These are phyloP conservation scores for Tachina lurida DNA, from an alignment of 2,888 invertebrate genomes.

Conservation along the genomic window DNA sequence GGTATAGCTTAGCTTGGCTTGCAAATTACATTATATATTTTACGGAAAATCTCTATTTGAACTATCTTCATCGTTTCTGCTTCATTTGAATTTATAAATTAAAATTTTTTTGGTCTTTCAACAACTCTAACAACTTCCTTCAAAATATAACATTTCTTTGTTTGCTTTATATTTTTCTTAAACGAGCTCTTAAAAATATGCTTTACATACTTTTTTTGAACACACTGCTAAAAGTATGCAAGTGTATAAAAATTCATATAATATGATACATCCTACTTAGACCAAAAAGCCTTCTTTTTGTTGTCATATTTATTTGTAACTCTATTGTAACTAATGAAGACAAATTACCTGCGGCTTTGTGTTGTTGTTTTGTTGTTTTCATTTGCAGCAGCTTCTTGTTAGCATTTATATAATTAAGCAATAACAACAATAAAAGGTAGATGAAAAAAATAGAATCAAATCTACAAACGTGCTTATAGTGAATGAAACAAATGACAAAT, in stretches of 20 bases:
- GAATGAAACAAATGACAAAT: conserved; percentile 61
- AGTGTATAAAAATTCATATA: conserved; percentile 30
- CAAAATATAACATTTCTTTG: not conserved
- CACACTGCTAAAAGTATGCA: conserved; percentile 43
- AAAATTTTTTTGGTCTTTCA: not conserved
- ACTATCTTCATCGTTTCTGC: not conserved
- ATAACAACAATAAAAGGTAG: conserved; percentile 38
- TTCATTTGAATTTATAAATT: not conserved
- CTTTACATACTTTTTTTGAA: conserved; percentile 10
- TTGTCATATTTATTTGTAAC: conserved; percentile 43
- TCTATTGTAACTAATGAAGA: conserved; percentile 70
- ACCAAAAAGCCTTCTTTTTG: conserved; percentile 49
- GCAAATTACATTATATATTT: no score
- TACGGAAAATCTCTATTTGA: no score
- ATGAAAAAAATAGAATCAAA: conserved; percentile 4
- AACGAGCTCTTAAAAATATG: conserved; percentile 42
- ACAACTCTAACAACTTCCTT: conserved; percentile 57
- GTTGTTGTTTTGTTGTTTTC: conserved; percentile 44
- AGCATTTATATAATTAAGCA: conserved; percentile 70
- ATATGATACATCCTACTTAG: conserved; percentile 39
- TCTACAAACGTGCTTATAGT: conserved; percentile 61
- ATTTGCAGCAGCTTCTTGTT: conserved; percentile 35
- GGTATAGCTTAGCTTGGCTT: no score
- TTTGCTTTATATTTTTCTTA: not conserved
- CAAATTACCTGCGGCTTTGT: conserved; percentile 72